phyloP scores from a whole-genome alignment of 2,113 vertebrate species.

The Galbula dea region DNA sequence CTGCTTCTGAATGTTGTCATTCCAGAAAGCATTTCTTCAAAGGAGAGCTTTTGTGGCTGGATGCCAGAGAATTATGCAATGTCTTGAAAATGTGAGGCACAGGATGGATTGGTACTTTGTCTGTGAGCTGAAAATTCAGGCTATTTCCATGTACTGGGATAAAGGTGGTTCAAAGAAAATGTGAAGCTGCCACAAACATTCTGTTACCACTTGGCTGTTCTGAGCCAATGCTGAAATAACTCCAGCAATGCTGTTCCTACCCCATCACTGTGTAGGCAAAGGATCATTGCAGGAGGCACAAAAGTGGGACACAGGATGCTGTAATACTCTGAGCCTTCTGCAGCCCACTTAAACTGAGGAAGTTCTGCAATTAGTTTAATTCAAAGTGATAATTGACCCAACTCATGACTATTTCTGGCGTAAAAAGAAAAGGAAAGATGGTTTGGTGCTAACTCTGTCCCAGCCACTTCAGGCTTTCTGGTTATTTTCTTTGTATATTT shows the following conservation, averaged over 20 bases:
- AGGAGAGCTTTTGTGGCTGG: not conserved
- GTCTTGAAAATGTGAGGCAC: conserved; percentile 22
- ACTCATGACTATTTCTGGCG: not conserved
- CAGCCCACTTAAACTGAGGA: not conserved
- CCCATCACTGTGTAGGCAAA: not conserved
- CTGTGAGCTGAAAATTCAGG: not conserved
- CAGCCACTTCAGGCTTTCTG: conserved; percentile 2
- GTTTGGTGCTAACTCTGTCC: not conserved
- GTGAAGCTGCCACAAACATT: not conserved
- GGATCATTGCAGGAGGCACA: not conserved
- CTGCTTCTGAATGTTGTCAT: not conserved
- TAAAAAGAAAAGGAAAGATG: not conserved
- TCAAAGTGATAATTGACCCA: conserved; percentile 7
- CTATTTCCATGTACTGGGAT: not conserved
- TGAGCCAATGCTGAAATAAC: not conserved
- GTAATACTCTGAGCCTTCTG: not conserved
- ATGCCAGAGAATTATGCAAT: conserved; percentile 30
- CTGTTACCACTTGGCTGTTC: not conserved
- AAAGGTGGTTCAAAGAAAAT: conserved; percentile 22
- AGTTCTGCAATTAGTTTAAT: conserved; percentile 39
- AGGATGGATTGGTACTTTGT: not conserved
- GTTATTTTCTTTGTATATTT: conserved; percentile 2
- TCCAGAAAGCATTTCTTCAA: conserved; percentile 18
- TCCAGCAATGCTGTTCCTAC: not conserved
- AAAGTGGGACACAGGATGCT: conserved; percentile 3